These are phyloP conservation scores for Papilio glaucus DNA, from an alignment of 1,140 invertebrate genomes.

Conservation along the genomic window DNA sequence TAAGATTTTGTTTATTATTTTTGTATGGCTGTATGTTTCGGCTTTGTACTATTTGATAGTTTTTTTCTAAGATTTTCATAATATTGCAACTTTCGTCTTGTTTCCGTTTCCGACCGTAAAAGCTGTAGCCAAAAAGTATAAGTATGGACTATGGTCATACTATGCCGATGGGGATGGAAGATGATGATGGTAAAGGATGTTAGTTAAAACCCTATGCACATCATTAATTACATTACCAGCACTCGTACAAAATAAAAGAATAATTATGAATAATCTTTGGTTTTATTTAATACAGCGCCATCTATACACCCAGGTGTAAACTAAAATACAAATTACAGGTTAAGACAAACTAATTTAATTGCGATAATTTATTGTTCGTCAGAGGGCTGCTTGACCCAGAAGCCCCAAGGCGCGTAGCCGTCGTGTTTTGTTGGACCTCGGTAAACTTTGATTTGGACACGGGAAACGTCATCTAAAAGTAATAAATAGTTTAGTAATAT, in stretches of 20 bases:
- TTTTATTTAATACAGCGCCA: constrained; percentile 42
- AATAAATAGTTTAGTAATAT: background rate
- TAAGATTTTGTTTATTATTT: too few relatives aligned
- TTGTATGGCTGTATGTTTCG: too few relatives aligned
- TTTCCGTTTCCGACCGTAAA: too few relatives aligned
- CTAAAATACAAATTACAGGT: constrained; percentile 11
- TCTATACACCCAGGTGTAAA: constrained; percentile 28
- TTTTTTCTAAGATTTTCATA: too few relatives aligned
- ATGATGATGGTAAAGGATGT: too few relatives aligned
- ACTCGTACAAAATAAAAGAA: constrained; percentile 25
- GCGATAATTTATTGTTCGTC: constrained; percentile 70
- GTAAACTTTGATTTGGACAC: constrained; percentile 89
- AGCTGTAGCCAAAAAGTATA: too few relatives aligned
- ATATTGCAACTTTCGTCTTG: too few relatives aligned
- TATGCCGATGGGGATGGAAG: too few relatives aligned
- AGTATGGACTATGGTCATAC: too few relatives aligned
- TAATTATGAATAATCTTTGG: constrained; percentile 45
- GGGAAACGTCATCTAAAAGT: constrained; percentile 75
- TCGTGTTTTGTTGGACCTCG: constrained; percentile 85
- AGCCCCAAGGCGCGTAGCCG: constrained; percentile 88
- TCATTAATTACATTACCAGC: too few relatives aligned
- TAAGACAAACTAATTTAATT: constrained; percentile 7
- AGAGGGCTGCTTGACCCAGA: constrained; percentile 88
- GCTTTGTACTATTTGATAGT: too few relatives aligned
- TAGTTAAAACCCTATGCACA: too few relatives aligned